Percentiles rank a stretch among this genome's conserved stretches.
phyloP scores from a whole-genome alignment of 2,113 vertebrate genomes.

The Sturnira hondurensis region DNA sequence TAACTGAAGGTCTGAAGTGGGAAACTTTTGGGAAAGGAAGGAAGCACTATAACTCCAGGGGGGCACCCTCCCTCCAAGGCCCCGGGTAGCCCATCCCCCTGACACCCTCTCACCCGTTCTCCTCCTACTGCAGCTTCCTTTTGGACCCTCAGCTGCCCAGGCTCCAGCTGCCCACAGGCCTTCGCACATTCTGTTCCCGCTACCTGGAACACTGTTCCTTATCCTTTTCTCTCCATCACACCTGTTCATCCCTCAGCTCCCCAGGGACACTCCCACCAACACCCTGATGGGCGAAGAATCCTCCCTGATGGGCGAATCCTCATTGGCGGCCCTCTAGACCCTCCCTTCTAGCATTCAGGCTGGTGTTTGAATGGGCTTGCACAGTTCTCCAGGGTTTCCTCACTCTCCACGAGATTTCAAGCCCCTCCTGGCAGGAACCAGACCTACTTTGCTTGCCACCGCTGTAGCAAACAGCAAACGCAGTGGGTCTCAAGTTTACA shows the following conservation, averaged over 20 bases:
- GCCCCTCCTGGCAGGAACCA: background rate
- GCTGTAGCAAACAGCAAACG: too few species aligned
- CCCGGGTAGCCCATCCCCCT: background rate
- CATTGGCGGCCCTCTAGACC: rapidly evolving
- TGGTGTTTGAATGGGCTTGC: rapidly evolving
- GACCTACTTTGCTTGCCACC: background rate
- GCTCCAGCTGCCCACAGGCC: background rate
- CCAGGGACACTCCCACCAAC: rapidly evolving
- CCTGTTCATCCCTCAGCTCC: background rate
- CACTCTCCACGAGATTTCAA: background rate
- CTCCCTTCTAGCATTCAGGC: background rate
- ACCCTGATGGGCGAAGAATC: rapidly evolving
- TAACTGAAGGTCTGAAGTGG: background rate
- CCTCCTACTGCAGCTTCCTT: background rate
- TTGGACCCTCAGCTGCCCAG: background rate
- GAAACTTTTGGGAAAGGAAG: background rate
- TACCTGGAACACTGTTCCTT: too few species aligned
- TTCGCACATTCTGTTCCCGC: rapidly evolving
- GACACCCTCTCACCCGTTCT: rapidly evolving
- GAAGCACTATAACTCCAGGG: background rate
- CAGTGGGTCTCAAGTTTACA: rapidly evolving
- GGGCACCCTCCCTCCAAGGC: background rate
- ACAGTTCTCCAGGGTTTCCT: rapidly evolving
- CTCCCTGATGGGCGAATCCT: rapidly evolving
- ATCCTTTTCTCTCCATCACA: rapidly evolving